Base-by-base conservation (phyloP, 2,797 vertebrate species). In the Strix occidentalis region DNA sequence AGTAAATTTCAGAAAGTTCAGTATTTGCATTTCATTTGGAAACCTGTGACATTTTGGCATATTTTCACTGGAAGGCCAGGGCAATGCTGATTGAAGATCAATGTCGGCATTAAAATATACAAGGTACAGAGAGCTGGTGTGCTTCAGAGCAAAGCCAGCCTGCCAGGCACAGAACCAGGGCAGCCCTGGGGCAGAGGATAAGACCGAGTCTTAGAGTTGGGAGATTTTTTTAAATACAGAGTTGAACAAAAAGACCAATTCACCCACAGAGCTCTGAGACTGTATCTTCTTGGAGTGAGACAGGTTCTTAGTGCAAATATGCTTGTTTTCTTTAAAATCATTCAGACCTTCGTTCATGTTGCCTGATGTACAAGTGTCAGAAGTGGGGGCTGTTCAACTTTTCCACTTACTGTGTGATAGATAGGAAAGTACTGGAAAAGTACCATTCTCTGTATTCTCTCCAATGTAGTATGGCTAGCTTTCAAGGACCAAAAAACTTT, bases 1-100 rank as follows among this genome's bases (percentile, higher is more conserved):
- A 66, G 96, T 92, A 96, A 96, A 94, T 95, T 97, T 97, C 89
- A 96, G 84, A 95, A 97, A 97, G 90, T 93, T 96, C 96, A 96
- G 93, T 84, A 95, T 97, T 95, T 97, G 95, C 90, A 91, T 96
- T 94, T 97, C 84, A 94, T 97, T 92, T 96, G 92, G 93, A 97
- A 97, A 96, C 94, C 96, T 87, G 81, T 96, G 96, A 94, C 92
- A 92, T 94, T 95, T 95, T 94, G 87, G 90, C 82, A 61, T 95
- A 95, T 93, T 95, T 97, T 94, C 84, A 92, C 90, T 70, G 85
- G 90, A 95, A 96, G 90, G 84, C 87, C 86, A 87, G 90, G 86
- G 90, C 93, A 91, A 58, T 70, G 89, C 93, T 94, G 92, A 95
- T 93, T 93, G 95, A 96, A 96, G 89, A 97, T 96, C 89, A 76